A percentile compares a stretch with the other conserved stretches of the same genome.
These are phyloP conservation scores for Nebria salina DNA, from an alignment of 2,888 invertebrate genomes.

Conservation along the genomic window DNA sequence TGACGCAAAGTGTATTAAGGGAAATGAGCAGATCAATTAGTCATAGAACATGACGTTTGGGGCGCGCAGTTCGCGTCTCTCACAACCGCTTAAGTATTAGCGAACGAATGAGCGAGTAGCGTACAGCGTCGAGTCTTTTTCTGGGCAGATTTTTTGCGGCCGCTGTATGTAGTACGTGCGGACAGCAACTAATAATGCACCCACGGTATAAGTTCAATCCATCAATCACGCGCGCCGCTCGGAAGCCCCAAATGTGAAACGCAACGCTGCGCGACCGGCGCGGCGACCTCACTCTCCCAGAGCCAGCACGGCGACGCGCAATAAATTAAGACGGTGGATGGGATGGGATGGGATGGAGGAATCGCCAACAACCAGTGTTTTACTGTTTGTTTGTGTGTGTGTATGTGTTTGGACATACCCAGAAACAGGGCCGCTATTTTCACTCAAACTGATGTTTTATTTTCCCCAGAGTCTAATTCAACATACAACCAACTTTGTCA, in stretches of 20 bases:
- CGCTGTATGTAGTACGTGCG: conserved; percentile 30
- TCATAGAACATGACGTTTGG: conserved; percentile 55
- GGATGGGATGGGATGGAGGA: background rate
- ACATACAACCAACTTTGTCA: background rate
- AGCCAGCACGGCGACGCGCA: background rate
- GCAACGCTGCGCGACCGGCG: conserved; percentile 9
- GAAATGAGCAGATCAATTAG: conserved; percentile 55
- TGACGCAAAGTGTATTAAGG: conserved; percentile 57
- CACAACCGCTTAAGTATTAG: background rate
- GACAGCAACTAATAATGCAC: conserved; percentile 42
- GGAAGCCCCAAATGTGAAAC: conserved; percentile 10
- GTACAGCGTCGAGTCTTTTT: conserved; percentile 23
- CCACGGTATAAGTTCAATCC: conserved; percentile 41
- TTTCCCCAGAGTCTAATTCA: background rate
- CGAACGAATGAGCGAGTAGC: conserved; percentile 3
- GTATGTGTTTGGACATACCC: background rate
- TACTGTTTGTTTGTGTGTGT: background rate
- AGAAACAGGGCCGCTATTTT: background rate
- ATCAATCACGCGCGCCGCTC: conserved; percentile 31
- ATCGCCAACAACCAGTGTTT: background rate
- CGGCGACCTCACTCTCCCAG: background rate
- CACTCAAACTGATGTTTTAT: background rate
- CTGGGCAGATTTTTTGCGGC: conserved; percentile 31
- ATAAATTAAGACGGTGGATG: background rate
- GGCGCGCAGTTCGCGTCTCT: conserved; percentile 47